Percentiles rank a stretch among this genome's conserved stretches.
These are phyloP conservation scores for Pseudanteris insignis DNA, from an alignment of 2,888 invertebrate species.

Conservation along the genomic window DNA sequence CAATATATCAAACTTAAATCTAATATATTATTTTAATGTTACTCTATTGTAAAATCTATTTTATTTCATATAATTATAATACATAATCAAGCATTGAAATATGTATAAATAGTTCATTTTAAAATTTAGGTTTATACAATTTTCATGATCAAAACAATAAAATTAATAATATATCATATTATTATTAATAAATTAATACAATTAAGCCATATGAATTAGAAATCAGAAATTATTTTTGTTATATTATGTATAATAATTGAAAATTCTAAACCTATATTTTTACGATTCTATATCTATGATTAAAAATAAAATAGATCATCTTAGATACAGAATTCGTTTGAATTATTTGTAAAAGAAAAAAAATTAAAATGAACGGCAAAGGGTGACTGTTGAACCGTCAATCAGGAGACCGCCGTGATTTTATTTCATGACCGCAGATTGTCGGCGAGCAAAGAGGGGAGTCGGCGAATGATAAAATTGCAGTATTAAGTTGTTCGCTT, in stretches of 20 bases:
- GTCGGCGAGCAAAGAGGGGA: constrained; percentile 50
- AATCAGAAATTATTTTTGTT: not conserved
- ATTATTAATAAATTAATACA: too few species aligned
- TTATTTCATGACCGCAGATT: constrained; percentile 66
- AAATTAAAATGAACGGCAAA: constrained; percentile 37
- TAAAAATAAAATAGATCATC: not conserved
- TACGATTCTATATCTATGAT: not conserved
- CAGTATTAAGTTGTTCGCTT: constrained; percentile 67
- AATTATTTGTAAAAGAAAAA: constrained; percentile 43
- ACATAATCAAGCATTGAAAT: too few species aligned
- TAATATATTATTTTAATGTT: too few species aligned
- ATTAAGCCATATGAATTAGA: too few species aligned
- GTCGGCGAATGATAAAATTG: constrained; percentile 65
- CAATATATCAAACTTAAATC: constrained; percentile 28
- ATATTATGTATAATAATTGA: not conserved
- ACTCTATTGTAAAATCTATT: too few species aligned
- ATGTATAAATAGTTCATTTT: too few species aligned
- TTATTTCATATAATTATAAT: too few species aligned
- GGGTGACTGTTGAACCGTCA: constrained; percentile 50
- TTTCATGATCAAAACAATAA: too few species aligned
- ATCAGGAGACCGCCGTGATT: constrained; percentile 62
- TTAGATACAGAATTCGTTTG: constrained; percentile 17
- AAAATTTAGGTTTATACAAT: too few species aligned
- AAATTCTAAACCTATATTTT: too few species aligned
- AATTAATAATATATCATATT: too few species aligned